These are phyloP conservation scores for Drosophila subquinaria DNA, from an alignment of 2,888 invertebrate species.

Conservation along the genomic window DNA sequence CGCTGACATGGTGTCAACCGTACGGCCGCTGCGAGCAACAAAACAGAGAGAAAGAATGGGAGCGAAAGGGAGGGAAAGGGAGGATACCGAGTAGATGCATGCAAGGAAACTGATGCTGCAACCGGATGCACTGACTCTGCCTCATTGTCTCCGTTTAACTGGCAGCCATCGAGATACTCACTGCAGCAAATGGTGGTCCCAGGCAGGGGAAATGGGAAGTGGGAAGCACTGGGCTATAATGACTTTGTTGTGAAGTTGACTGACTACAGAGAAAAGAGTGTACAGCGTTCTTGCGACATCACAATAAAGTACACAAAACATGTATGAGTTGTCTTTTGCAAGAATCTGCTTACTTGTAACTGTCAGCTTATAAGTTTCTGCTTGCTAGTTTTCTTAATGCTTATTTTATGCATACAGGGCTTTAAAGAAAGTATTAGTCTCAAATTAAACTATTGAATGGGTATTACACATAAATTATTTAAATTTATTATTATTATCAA, in stretches of 20 bases:
- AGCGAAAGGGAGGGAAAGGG: slow-evolving; percentile 3
- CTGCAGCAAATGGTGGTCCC: neutral
- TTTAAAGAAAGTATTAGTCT: neutral
- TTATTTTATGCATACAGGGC: neutral
- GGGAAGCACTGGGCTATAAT: neutral
- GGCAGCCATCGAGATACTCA: slow-evolving; percentile 12
- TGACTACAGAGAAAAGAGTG: slow-evolving; percentile 9
- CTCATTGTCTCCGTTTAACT: slow-evolving; percentile 18
- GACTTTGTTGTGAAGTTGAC: no score
- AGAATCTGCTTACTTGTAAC: slow-evolving; percentile 1
- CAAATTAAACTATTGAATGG: neutral
- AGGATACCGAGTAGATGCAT: slow-evolving; percentile 2
- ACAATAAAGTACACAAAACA: no score
- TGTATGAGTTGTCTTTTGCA: slow-evolving; percentile 3
- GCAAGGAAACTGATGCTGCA: slow-evolving; percentile 36
- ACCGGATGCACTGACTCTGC: slow-evolving; percentile 39
- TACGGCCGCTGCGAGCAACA: slow-evolving; percentile 28
- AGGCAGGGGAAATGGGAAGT: neutral
- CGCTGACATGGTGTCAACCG: slow-evolving; percentile 67
- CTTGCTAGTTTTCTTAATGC: neutral
- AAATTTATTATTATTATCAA: no score
- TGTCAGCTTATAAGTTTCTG: neutral
- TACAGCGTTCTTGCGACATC: slow-evolving; percentile 21
- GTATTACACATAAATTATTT: neutral
- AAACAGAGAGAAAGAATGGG: neutral